Evolutionary conservation across 1,140 invertebrate species (phyloP).

Genomic region (honey bee (Apis mellifera)): DNA sequence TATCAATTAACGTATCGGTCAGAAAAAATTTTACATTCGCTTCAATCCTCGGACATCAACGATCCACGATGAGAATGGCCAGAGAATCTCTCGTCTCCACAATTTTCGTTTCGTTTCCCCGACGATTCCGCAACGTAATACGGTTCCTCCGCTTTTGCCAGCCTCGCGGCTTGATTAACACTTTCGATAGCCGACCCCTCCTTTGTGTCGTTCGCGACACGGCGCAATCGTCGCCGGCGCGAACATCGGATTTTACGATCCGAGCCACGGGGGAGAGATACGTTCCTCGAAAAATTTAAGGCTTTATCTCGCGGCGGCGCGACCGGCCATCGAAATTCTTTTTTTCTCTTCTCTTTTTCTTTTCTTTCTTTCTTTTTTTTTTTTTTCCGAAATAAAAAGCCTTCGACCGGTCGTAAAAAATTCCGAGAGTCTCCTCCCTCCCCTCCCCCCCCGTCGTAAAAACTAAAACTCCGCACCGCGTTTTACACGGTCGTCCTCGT

Average conservation of each 20-base stretch:
- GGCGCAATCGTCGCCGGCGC: slow-evolving; percentile 24
- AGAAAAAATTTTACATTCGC: too few species aligned
- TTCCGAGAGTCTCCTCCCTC: not conserved
- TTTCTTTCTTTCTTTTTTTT: slow-evolving; percentile 4
- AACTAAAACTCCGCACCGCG: slow-evolving; percentile 34
- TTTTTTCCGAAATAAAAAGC: slow-evolving; percentile 36
- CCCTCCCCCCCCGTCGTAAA: slow-evolving; percentile 48
- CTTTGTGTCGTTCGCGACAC: slow-evolving; percentile 35
- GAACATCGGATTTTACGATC: slow-evolving; percentile 57
- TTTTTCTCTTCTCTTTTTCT: too few species aligned
- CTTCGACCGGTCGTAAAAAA: slow-evolving; percentile 54
- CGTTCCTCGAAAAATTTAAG: slow-evolving; percentile 58
- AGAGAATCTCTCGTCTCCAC: too few species aligned
- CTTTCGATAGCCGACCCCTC: slow-evolving; percentile 35
- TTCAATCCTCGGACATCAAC: too few species aligned
- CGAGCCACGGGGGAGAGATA: slow-evolving; percentile 40
- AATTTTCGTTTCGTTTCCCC: not conserved
- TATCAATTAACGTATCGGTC: too few species aligned
- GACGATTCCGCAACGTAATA: slow-evolving; percentile 11
- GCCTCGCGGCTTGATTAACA: slow-evolving; percentile 49
- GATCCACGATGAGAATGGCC: too few species aligned
- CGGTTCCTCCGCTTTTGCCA: slow-evolving; percentile 14
- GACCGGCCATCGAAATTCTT: too few species aligned
- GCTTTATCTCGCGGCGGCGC: slow-evolving; percentile 48
- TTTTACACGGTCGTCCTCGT: slow-evolving; percentile 11